These are phyloP conservation scores for Ctenodactylus gundi DNA, from an alignment of 2,113 vertebrate species.

Conservation along the genomic window DNA sequence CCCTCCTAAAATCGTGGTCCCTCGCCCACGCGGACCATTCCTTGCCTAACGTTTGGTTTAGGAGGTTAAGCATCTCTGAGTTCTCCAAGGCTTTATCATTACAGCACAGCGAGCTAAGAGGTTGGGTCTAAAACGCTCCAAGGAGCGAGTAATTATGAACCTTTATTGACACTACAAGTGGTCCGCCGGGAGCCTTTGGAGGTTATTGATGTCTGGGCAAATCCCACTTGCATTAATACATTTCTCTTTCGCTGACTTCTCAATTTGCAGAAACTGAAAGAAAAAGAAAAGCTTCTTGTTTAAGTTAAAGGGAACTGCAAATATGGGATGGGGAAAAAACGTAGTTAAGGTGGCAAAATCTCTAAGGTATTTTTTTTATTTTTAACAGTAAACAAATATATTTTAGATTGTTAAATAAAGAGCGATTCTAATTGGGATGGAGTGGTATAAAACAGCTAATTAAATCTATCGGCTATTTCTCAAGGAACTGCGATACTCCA, in stretches of 20 bases:
- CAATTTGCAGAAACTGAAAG: background rate
- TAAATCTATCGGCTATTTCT: background rate
- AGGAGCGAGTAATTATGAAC: slow-evolving; percentile 69
- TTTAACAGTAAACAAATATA: background rate
- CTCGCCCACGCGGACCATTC: background rate
- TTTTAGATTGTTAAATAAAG: slow-evolving; percentile 30
- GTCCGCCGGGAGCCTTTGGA: slow-evolving; percentile 47
- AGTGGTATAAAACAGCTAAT: background rate
- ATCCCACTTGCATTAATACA: slow-evolving; percentile 29
- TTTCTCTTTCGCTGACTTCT: slow-evolving; percentile 44
- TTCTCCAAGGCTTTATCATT: background rate
- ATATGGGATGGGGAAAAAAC: accelerated
- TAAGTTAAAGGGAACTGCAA: background rate
- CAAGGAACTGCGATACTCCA: background rate
- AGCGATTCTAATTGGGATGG: background rate
- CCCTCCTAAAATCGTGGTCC: background rate
- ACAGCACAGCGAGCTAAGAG: background rate
- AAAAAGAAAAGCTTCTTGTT: slow-evolving; percentile 17
- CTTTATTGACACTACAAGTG: slow-evolving; percentile 70
- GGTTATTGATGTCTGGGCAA: slow-evolving; percentile 68
- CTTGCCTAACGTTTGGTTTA: background rate
- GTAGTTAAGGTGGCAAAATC: background rate
- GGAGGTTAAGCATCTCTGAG: background rate
- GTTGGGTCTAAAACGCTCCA: slow-evolving; percentile 56
- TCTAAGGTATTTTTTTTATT: background rate